Evolutionary conservation across 2,113 vertebrate genomes (phyloP).

Genomic region (Misgurnus anguillicaudatus): DNA sequence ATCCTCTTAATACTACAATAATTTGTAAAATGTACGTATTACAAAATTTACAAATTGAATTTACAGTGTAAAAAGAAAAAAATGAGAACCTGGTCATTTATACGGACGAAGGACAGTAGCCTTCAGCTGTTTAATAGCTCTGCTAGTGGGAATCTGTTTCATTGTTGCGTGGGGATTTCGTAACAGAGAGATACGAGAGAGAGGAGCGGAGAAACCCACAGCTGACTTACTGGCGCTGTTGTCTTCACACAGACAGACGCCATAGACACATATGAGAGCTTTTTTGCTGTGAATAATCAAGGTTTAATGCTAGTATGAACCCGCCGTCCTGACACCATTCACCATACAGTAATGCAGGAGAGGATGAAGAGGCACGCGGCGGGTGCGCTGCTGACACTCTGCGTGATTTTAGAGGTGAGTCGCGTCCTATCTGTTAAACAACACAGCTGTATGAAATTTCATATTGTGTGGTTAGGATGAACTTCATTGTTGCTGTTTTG

Average conservation of each 20-base stretch:
- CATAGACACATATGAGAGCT: neutral
- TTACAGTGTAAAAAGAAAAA: too few relatives aligned
- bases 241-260: neutral
- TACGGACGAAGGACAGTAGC: neutral
- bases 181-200: neutral
- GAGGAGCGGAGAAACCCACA: neutral
- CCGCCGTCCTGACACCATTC: slow-evolving; percentile 38
- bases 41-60: too few relatives aligned
- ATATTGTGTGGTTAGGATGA: too few relatives aligned
- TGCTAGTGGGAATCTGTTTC: neutral
- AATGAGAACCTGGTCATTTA: too few relatives aligned
- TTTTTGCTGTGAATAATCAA: neutral
- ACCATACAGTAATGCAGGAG: slow-evolving; percentile 33
- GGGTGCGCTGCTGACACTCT: slow-evolving; percentile 58
- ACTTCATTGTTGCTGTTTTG: neutral
- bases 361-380: slow-evolving; percentile 62
- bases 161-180: neutral
- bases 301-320: slow-evolving; percentile 28
- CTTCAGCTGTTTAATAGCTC: neutral
- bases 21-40: too few relatives aligned
- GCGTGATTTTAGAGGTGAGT: slow-evolving; percentile 70
- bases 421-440: neutral
- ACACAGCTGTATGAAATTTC: neutral
- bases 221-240: slow-evolving; percentile 4
- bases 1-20: too few relatives aligned